Evolutionary conservation across 1,140 invertebrate species (phyloP).

Genomic region (Delia radicum): DNA sequence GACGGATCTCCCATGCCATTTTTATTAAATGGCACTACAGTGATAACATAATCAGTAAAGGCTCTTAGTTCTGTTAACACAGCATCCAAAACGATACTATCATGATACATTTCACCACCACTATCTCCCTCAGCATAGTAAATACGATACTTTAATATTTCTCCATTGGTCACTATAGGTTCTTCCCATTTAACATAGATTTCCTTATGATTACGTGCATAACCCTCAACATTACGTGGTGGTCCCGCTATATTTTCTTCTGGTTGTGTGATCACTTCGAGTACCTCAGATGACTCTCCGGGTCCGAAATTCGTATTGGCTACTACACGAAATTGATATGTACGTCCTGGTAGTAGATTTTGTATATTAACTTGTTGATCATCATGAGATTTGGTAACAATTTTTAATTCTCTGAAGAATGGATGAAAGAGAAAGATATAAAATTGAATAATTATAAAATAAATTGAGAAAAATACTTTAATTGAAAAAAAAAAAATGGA

Average conservation of each 20-base stretch:
- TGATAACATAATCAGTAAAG: slow-evolving; percentile 80
- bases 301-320: slow-evolving; percentile 72
- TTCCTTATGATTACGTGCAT: slow-evolving; percentile 66
- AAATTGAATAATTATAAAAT: too few relatives aligned
- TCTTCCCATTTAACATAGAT: slow-evolving; percentile 74
- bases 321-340: slow-evolving; percentile 82
- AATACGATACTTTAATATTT: slow-evolving; percentile 72
- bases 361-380: slow-evolving; percentile 81
- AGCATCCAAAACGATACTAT: slow-evolving; percentile 42
- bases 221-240: slow-evolving; percentile 69
- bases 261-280: slow-evolving; percentile 67
- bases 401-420: slow-evolving; percentile 81
- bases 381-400: slow-evolving; percentile 70
- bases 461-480: too few relatives aligned
- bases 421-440: too few relatives aligned
- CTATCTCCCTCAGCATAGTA: slow-evolving; percentile 73
- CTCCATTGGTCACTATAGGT: slow-evolving; percentile 65
- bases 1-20: slow-evolving; percentile 81
- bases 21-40: slow-evolving; percentile 77
- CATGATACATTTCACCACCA: slow-evolving; percentile 48
- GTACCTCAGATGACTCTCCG: slow-evolving; percentile 63
- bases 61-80: slow-evolving; percentile 66
- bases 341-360: slow-evolving; percentile 77
- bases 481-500: neutral
- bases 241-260: slow-evolving; percentile 79